Base-by-base conservation (phyloP, 2,797 vertebrate genomes). In the Orientallactaga sibirica region DNA sequence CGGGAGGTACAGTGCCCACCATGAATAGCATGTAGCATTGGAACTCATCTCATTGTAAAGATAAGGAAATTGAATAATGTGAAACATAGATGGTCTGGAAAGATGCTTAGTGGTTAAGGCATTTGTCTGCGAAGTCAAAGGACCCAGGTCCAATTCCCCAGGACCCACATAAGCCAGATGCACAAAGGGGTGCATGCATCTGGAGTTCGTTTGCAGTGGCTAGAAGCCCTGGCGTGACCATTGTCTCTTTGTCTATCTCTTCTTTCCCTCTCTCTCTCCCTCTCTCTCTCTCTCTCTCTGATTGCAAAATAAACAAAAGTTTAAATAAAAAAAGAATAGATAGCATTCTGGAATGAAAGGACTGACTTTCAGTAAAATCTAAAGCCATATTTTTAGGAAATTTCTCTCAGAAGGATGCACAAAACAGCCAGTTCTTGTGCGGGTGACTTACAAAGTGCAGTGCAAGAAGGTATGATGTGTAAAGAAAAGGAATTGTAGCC, bases 1-100 rank as follows among this genome's bases (percentile, higher is more conserved):
- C 98, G 98, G 90, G 96, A 95, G 96, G 98, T 99, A 97, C 22
- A 97, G 98, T 94, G 88, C 61, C 19, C 78, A 64, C 79, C 85
- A 61, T 90, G 22, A 94, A 67, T 58, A n/a, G 67, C 70, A 58
- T 75, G 29, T 48, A 48, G 70, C 43, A 19, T 84, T 64, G 58
- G 16, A 27, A 33, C 71, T 41, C 68, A 24, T 66, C 12, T 48
- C 66, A 19, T 22, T 86, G 4, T 58, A 83, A 81, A 89, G 25
- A 20, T 79, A 70, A 80, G 43, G 61, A 78, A 58, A 62, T 55
- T 52, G 71, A 84, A 90, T n/a, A 67, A 15, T 62, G 64, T 37
- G 19, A 67, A 84, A 15, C 62, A 84, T 15, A 68, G 48, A 37
- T 37, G 33, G 33, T 37, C 33, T 37, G 33, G 33, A 37, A 37